Evolutionary conservation across 2,113 vertebrate genomes (phyloP).

Genomic region (Tauraco erythrolophus): DNA sequence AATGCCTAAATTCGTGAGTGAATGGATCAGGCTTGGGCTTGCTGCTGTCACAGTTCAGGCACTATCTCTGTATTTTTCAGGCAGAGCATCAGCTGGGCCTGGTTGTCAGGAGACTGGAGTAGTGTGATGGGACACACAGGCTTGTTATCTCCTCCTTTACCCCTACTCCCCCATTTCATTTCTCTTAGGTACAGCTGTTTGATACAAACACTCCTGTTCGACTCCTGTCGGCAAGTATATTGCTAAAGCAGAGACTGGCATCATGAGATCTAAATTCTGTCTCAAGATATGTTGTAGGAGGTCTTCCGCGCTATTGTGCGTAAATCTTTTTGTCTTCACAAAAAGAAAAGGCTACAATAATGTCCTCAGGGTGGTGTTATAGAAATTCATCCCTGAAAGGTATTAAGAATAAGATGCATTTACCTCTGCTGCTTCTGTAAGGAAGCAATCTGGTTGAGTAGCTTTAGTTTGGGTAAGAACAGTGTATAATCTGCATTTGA

Average conservation of each 20-base stretch:
- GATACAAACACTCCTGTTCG: not conserved
- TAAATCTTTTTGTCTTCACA: not conserved
- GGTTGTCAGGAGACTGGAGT: not conserved
- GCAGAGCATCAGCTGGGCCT: not conserved
- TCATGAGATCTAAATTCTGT: not conserved
- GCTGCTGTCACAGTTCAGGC: not conserved
- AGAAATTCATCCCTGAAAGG: not conserved
- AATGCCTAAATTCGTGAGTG: not conserved
- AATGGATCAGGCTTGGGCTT: not conserved
- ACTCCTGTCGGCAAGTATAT: not conserved
- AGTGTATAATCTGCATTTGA: not conserved
- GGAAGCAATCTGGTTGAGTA: accelerated
- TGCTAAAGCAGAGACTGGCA: not conserved
- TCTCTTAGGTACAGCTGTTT: not conserved
- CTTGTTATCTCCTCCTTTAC: not conserved
- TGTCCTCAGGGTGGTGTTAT: not conserved
- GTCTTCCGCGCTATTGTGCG: not conserved
- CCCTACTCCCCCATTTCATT: not conserved
- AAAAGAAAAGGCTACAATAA: not conserved
- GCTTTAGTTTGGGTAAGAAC: not conserved
- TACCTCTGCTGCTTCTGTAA: not conserved
- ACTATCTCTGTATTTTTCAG: not conserved
- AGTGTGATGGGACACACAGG: not conserved
- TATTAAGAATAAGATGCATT: not conserved
- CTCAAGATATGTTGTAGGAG: not conserved